A percentile compares a stretch with the other conserved stretches of the same genome.
phyloP scores from a whole-genome alignment of 2,797 vertebrate genomes.

The Pantherophis vulpinus region DNA sequence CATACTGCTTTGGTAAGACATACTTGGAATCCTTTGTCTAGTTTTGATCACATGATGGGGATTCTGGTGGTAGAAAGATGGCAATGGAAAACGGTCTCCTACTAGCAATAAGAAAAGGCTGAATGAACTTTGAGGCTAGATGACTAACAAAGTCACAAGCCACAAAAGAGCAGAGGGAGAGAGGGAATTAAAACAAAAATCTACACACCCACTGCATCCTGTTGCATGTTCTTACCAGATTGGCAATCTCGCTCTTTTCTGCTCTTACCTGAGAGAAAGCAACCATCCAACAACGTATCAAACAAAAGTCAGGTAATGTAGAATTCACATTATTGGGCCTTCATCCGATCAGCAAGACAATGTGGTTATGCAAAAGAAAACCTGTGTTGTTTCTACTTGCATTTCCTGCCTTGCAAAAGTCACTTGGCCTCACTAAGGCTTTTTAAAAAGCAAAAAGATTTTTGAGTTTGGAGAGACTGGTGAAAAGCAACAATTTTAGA shows the following conservation, averaged over 20 bases:
- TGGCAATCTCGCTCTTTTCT: neutral
- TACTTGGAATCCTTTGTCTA: neutral
- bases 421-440: neutral
- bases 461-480: neutral
- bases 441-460: neutral
- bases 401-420: neutral
- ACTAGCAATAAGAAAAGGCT: neutral
- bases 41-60: neutral
- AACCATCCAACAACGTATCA: neutral
- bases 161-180: neutral
- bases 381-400: neutral
- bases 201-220: slow-evolving; percentile 7
- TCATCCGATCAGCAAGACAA: neutral
- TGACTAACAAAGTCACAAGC: neutral
- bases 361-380: neutral
- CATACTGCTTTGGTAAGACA: neutral
- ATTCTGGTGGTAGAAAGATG: neutral
- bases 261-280: neutral
- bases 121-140: neutral
- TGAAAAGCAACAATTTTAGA: neutral
- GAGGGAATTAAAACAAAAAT: neutral
- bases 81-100: neutral
- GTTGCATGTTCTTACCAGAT: neutral
- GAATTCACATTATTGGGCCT: neutral
- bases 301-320: neutral